Evolutionary conservation across 1,140 invertebrate genomes (phyloP).

Genomic region (Diploscapter pachys): DNA sequence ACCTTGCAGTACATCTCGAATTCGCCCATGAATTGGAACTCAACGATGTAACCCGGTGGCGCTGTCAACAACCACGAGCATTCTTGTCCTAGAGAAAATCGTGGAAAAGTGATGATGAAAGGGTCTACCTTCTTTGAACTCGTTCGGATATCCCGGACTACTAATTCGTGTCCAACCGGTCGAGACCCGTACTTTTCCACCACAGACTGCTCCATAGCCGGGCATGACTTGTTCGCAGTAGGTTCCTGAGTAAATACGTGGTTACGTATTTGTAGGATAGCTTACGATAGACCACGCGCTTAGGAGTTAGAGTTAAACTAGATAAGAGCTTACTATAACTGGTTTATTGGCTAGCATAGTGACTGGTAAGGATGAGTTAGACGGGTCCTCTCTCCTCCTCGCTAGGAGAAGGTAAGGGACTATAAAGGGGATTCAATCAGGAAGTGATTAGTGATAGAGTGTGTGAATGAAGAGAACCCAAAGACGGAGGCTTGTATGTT

Average conservation of each 20-base stretch:
- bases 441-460: too few species aligned
- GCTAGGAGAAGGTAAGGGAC: too few species aligned
- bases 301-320: too few species aligned
- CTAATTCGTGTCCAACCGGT: constrained; percentile 41
- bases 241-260: not conserved
- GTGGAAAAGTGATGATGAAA: not conserved
- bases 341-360: too few species aligned
- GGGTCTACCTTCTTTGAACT: constrained; percentile 49
- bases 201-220: constrained; percentile 55
- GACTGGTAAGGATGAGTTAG: too few species aligned
- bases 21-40: constrained; percentile 54
- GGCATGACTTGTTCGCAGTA: constrained; percentile 58
- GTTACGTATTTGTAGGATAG: too few species aligned
- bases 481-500: too few species aligned
- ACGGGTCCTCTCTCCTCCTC: too few species aligned
- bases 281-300: too few species aligned
- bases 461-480: too few species aligned
- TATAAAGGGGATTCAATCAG: too few species aligned
- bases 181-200: constrained; percentile 45
- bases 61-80: constrained; percentile 56
- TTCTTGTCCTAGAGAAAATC: constrained; percentile 44
- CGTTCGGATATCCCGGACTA: constrained; percentile 50
- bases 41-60: constrained; percentile 49
- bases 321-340: too few species aligned
- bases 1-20: constrained; percentile 58